These are phyloP conservation scores for Caenorhabditis latens DNA, from an alignment of 1,140 invertebrate species.

Conservation along the genomic window DNA sequence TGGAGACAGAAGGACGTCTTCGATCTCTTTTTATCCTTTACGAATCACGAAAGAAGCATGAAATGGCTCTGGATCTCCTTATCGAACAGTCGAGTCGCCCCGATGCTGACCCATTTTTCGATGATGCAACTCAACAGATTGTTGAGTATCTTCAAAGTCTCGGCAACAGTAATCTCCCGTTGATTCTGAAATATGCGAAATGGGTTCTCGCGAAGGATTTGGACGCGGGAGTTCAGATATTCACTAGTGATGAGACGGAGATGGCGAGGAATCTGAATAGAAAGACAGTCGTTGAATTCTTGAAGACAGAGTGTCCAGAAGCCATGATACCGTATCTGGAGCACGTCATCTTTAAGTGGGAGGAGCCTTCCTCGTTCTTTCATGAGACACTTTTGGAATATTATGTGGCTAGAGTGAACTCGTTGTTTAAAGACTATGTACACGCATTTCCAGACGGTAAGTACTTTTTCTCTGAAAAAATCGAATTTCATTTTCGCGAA, in stretches of 20 bases:
- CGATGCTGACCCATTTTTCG: constrained; percentile 59
- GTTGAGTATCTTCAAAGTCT: constrained; percentile 62
- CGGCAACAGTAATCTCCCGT: constrained; percentile 57
- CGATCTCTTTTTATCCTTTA: constrained; percentile 61
- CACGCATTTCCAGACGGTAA: constrained; percentile 64
- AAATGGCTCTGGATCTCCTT: constrained; percentile 57
- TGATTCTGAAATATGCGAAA: constrained; percentile 59
- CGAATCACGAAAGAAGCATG: constrained; percentile 58
- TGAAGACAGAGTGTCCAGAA: constrained; percentile 39
- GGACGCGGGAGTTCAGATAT: constrained; percentile 60
- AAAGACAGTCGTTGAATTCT: constrained; percentile 58
- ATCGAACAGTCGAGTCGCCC: constrained; percentile 36
- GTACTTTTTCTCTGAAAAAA: background rate
- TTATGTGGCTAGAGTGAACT: constrained; percentile 56
- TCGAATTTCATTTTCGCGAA: background rate
- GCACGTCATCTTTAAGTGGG: constrained; percentile 64
- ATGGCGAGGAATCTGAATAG: constrained; percentile 57
- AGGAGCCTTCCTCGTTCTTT: constrained; percentile 48
- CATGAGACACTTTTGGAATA: constrained; percentile 61
- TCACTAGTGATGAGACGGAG: constrained; percentile 61
- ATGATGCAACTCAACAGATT: constrained; percentile 25
- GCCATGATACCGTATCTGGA: constrained; percentile 62
- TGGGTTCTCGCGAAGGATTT: constrained; percentile 44
- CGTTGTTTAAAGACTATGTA: constrained; percentile 57
- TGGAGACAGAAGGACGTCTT: constrained; percentile 46